Evolutionary conservation across 2,797 vertebrate species (phyloP), one percentile per base, ranked within the genome.

Genomic region (Spondyliosoma cantharus): DNA sequence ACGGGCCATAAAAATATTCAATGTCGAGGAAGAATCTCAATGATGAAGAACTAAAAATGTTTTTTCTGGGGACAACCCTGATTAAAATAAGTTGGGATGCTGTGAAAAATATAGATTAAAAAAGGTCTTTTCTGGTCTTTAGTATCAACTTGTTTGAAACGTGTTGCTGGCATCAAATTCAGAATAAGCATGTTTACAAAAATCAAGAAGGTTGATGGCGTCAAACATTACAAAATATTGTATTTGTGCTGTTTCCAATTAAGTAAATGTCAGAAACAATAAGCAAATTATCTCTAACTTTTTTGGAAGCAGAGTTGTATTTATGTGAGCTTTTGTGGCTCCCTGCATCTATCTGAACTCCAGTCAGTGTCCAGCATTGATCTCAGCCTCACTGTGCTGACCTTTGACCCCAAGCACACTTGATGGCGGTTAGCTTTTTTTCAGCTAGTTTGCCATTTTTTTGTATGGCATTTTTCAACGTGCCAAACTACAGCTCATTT

Each of bases 1-100:
- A 58, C 3, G 16, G 62, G 70, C 69, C 54, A 74, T 87, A 86
- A 89, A 91, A 91, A 63, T 54, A 74, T 46, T 89, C 50, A 48
- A 37, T 27, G 42, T 25, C 53, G 72, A 0, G 22, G 59, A 24
- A 64, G 48, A 74, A 61, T 19, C n/a, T 60, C 45, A 48, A 16
- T 29, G 71, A 63, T 42, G 13, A 68, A 64, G n/a, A 71, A 69
- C 49, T 65, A 19, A 66, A 48, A 37, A 17, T 58, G 12, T 75
- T 66, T 66, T 66, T 43, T 27, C 42, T 74, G 32, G 19, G 32
- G 29, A 32, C 32, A 37, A 9, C 32, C 6, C 32, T 9, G 32
- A 37, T 9, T 37, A 37, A 37, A 37, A 37, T 9, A 37, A 37
- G 37, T 37, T 37, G 37, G 37, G 37, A 11, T 37, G 37, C 37